These are phyloP conservation scores for Drosophila ercepeae DNA, from an alignment of 1,140 invertebrate genomes.

Conservation along the genomic window DNA sequence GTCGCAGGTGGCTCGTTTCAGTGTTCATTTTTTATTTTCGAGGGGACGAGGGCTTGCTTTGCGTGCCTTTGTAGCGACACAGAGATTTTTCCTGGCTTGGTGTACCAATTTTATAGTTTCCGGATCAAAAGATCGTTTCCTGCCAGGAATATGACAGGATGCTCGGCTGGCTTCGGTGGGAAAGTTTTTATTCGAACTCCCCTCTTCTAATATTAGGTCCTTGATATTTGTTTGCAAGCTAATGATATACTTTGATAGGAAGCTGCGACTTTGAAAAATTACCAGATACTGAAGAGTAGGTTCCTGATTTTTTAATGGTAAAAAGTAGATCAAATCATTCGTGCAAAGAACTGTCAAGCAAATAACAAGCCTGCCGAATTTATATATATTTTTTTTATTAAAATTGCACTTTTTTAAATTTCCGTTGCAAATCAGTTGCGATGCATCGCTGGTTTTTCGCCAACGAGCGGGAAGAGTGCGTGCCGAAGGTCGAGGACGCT, in stretches of 20 bases:
- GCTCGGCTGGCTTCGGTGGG: constrained; percentile 60
- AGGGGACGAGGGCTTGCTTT: constrained; percentile 49
- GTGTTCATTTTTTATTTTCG: constrained; percentile 9
- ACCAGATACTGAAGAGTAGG: background rate
- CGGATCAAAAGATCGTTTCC: constrained; percentile 83
- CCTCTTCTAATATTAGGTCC: background rate
- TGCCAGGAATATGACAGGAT: constrained; percentile 75
- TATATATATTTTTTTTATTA: background rate
- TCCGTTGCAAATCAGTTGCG: background rate
- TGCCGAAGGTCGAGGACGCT: background rate
- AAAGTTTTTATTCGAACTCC: constrained; percentile 39
- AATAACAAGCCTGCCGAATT: constrained; percentile 1
- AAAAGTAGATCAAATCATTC: background rate
- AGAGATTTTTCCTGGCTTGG: constrained; percentile 54
- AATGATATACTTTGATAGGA: constrained; percentile 40
- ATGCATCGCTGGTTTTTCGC: constrained; percentile 80
- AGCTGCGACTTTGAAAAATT: background rate
- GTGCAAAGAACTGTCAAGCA: constrained; percentile 1
- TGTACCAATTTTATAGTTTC: constrained; percentile 77
- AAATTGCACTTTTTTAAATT: constrained; percentile 33
- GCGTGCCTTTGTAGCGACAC: constrained; percentile 52
- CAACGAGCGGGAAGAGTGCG: constrained; percentile 57
- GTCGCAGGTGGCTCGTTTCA: constrained; percentile 67
- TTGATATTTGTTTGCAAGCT: constrained; percentile 24
- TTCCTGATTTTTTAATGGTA: background rate